phyloP scores from a whole-genome alignment of 2,113 vertebrate genomes.

The Potamarius usumacintae region DNA sequence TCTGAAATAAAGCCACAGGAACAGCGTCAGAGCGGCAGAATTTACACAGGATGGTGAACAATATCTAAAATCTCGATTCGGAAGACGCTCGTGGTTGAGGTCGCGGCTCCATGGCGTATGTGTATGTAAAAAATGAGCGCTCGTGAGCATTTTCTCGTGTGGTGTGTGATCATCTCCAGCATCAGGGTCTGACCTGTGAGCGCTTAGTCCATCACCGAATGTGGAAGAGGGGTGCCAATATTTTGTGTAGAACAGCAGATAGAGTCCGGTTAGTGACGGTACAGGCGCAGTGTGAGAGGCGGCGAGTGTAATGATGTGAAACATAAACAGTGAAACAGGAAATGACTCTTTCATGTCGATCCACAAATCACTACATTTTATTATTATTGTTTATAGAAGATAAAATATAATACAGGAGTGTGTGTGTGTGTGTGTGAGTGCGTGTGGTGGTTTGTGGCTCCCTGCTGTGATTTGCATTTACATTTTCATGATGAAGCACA shows the following conservation, averaged over 20 bases:
- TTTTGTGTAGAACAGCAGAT: neutral
- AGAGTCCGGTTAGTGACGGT: neutral
- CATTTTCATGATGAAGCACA: conserved; percentile 23
- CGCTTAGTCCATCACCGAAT: neutral
- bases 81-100: too few relatives aligned
- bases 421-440: too few relatives aligned
- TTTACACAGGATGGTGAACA: too few relatives aligned
- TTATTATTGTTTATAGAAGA: conserved; percentile 12
- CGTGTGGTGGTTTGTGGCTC: neutral
- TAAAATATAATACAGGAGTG: neutral
- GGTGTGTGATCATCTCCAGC: neutral
- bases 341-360: conserved; percentile 2
- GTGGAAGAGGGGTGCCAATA: neutral
- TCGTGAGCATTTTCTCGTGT: neutral
- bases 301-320: conserved; percentile 7
- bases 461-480: conserved; percentile 25
- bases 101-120: too few relatives aligned
- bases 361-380: conserved; percentile 17
- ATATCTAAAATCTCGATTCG: too few relatives aligned
- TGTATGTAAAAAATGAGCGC: too few relatives aligned
- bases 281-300: neutral
- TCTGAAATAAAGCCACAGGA: too few relatives aligned
- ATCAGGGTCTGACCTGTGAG: neutral
- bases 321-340: conserved; percentile 19
- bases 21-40: too few relatives aligned